Percentiles rank a stretch among this genome's conserved stretches.
Conservation (phyloP, 2,113 vertebrate genomes). For the Delphinus delphis region DNA sequence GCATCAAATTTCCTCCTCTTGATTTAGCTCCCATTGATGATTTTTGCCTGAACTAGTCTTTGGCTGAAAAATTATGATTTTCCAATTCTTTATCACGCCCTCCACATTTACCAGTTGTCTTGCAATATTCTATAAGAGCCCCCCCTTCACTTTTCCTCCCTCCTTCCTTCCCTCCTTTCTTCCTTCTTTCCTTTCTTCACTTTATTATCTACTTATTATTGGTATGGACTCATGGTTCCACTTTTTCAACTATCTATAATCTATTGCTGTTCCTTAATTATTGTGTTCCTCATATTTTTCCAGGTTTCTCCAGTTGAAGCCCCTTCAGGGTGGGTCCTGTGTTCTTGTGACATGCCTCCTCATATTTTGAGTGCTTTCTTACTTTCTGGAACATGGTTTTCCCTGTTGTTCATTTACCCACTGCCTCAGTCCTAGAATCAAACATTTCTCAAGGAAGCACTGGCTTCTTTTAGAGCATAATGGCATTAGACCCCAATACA, state of each 20-base stretch:
- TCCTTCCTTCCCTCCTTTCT: background rate
- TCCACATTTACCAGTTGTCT: background rate
- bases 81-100: background rate
- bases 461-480: background rate
- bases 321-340: background rate
- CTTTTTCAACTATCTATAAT: background rate
- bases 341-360: background rate
- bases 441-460: background rate
- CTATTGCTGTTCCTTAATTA: background rate
- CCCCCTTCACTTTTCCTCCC: background rate
- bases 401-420: background rate
- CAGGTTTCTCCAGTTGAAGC: background rate
- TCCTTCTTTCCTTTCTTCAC: background rate
- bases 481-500: background rate
- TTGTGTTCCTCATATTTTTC: background rate
- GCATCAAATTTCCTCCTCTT: background rate
- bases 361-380: background rate
- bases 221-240: background rate
- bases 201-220: background rate
- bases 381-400: background rate
- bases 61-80: background rate
- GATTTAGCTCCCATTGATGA: background rate
- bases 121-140: background rate
- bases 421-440: background rate
- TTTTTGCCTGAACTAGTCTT: background rate